Evolutionary conservation across 2,797 vertebrate species (phyloP), one percentile per base, ranked within the genome.

Genomic region (Anolis apletophallus): DNA sequence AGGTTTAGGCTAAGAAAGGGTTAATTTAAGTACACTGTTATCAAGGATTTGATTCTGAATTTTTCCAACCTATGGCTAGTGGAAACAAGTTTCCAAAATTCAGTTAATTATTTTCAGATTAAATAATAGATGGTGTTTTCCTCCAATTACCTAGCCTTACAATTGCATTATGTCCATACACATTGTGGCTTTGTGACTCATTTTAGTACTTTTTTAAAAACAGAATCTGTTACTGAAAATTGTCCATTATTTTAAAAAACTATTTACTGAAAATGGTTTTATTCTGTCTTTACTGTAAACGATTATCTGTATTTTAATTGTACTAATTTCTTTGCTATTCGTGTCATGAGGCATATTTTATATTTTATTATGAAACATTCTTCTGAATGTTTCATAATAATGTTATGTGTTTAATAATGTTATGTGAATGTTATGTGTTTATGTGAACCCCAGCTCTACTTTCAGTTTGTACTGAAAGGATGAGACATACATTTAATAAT

Each of bases 211-310:
- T n/a, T n/a, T n/a, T n/a, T n/a, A n/a, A n/a, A n/a, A n/a, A n/a
- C n/a, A n/a, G n/a, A n/a, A n/a, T 86, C 34, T n/a, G 68, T 67
- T 1, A 46, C 75, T 89, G 85, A 54, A 14, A 36, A 82, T 3
- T 3, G 59, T 85, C 50, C 80, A 32, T 0, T 46, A 2, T 7
- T 52, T 50, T 50, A 54, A 61, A 10, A 40, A 76, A 54, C 46
- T 32, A 81, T 67, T 86, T 68, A 74, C 57, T 86, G 71, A 68
- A 68, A 17, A 85, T 69, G 36, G 52, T 29, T 9, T 23, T 26
- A 67, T 46, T 67, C 5, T 50, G 19, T 40, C 36, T 9, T 54
- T 76, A 9, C 75, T 73, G n/a, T n/a, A n/a, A 61, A 26, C 16
- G 73, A 80, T 36, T 73, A n/a, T 46, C 29, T 32, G 11, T 50